These are phyloP conservation scores for Coreius guichenoti DNA, from an alignment of 2,797 vertebrate genomes.

Conservation along the genomic window DNA sequence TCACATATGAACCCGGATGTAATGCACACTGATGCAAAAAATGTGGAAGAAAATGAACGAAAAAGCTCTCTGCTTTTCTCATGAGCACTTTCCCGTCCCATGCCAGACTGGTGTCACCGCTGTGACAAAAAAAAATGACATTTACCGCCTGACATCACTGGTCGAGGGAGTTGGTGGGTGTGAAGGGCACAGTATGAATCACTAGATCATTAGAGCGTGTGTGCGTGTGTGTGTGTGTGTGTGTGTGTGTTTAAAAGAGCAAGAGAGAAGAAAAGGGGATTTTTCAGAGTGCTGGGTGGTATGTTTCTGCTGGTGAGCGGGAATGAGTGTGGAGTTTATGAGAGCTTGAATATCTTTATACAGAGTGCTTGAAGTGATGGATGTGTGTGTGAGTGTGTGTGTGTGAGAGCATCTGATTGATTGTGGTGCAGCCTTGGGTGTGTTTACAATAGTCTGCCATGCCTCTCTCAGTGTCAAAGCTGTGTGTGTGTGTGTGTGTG, in stretches of 20 bases:
- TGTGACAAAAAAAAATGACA: conserved; percentile 17
- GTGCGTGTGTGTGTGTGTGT: not conserved
- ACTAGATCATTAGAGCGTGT: not conserved
- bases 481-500: conserved; percentile 26
- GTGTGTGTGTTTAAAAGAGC: conserved; percentile 21
- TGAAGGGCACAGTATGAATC: conserved; percentile 41
- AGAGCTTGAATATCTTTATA: conserved; percentile 48
- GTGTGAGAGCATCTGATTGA: conserved; percentile 34
- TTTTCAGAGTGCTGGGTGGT: conserved; percentile 47
- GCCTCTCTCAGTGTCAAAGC: conserved; percentile 28
- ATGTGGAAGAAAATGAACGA: not conserved
- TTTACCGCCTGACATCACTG: conserved; percentile 39
- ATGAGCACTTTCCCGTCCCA: not conserved
- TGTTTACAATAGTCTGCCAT: conserved; percentile 52
- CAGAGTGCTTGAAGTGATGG: conserved; percentile 44
- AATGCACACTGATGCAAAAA: conserved; percentile 13
- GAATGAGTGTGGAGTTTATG: conserved; percentile 35
- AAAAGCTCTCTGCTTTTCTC: not conserved
- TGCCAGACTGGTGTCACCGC: conserved; percentile 34
- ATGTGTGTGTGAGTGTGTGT: conserved; percentile 8
- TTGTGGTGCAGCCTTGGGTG: conserved; percentile 29
- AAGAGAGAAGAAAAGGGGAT: conserved; percentile 29
- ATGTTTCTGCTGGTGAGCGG: conserved; percentile 42
- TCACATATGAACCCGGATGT: conserved; percentile 25
- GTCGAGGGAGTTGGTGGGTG: conserved; percentile 24